These are phyloP conservation scores for Mormyrus proboscirostris DNA, from an alignment of 2,797 vertebrate genomes.

Conservation along the genomic window DNA sequence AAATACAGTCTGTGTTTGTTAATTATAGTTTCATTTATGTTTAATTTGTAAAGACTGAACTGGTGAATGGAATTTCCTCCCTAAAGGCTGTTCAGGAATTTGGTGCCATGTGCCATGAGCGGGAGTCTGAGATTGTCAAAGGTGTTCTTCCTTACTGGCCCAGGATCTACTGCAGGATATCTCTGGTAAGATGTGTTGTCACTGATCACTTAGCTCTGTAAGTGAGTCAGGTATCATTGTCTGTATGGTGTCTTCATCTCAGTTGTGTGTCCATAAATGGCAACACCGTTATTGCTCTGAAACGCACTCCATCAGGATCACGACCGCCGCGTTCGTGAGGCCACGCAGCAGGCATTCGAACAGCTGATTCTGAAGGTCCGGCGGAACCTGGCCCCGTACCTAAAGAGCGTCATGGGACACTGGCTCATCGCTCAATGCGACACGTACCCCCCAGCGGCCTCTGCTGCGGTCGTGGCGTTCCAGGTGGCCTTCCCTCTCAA, in stretches of 20 bases:
- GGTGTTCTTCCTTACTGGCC: conserved; percentile 97
- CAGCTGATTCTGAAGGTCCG: conserved; percentile 91
- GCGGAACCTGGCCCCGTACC: conserved; percentile 86
- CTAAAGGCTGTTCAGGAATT: conserved; percentile 93
- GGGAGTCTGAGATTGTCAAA: conserved; percentile 82
- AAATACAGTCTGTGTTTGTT: neutral
- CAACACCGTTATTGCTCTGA: neutral
- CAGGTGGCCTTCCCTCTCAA: conserved; percentile 82
- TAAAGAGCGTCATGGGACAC: conserved; percentile 93
- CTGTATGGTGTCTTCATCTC: neutral
- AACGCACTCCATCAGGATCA: conserved; percentile 68
- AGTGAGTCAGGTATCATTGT: neutral
- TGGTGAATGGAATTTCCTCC: conserved; percentile 4
- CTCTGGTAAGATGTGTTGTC: conserved; percentile 65
- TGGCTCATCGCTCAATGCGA: conserved; percentile 96
- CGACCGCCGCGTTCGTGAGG: conserved; percentile 90
- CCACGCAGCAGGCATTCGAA: conserved; percentile 89
- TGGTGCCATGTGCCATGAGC: conserved; percentile 87
- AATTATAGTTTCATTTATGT: neutral
- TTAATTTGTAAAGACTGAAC: neutral
- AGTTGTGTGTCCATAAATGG: neutral
- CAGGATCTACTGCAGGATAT: conserved; percentile 93
- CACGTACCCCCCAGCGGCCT: conserved; percentile 81
- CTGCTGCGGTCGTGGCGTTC: conserved; percentile 81
- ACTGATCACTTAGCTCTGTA: neutral